A percentile compares a stretch with the other conserved stretches of the same genome.
These are phyloP conservation scores for Leucophenga maculata DNA, from an alignment of 2,888 invertebrate genomes.

Conservation along the genomic window DNA sequence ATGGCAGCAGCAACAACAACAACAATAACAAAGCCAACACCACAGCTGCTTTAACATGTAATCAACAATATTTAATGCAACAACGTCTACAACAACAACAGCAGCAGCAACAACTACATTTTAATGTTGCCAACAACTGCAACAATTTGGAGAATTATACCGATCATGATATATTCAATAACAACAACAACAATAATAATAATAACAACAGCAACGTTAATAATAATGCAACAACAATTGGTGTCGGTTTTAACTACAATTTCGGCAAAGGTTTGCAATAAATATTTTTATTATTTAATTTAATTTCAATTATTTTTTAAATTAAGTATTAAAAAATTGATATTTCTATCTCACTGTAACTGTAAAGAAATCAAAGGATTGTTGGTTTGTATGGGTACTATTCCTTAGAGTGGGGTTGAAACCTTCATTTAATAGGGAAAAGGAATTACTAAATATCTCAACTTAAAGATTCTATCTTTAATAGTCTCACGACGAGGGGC, in stretches of 20 bases:
- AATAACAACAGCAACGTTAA: too few species aligned
- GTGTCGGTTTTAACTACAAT: constrained; percentile 31
- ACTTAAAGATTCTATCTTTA: too few species aligned
- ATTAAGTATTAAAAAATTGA: background rate
- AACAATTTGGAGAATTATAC: constrained; percentile 37
- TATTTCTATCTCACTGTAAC: too few species aligned
- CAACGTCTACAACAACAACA: constrained; percentile 52
- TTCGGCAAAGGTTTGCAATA: constrained; percentile 54
- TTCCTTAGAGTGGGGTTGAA: too few species aligned
- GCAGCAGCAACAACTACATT: constrained; percentile 38
- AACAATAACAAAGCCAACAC: constrained; percentile 14
- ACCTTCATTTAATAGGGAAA: too few species aligned
- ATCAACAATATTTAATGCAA: constrained; percentile 64
- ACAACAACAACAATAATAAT: constrained; percentile 44
- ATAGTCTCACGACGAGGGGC: too few species aligned
- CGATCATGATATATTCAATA: constrained; percentile 50
- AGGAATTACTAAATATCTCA: too few species aligned
- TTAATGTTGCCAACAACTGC: constrained; percentile 37
- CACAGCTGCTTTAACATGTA: constrained; percentile 54
- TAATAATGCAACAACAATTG: constrained; percentile 38
- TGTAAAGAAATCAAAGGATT: too few species aligned
- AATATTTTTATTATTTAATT: background rate
- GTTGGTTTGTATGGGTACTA: too few species aligned
- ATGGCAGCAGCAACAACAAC: constrained; percentile 28
- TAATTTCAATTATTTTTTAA: background rate